Evolutionary conservation across 2,113 vertebrate species (phyloP), one percentile per base, ranked within the genome.

Genomic region (Panthera tigris): DNA sequence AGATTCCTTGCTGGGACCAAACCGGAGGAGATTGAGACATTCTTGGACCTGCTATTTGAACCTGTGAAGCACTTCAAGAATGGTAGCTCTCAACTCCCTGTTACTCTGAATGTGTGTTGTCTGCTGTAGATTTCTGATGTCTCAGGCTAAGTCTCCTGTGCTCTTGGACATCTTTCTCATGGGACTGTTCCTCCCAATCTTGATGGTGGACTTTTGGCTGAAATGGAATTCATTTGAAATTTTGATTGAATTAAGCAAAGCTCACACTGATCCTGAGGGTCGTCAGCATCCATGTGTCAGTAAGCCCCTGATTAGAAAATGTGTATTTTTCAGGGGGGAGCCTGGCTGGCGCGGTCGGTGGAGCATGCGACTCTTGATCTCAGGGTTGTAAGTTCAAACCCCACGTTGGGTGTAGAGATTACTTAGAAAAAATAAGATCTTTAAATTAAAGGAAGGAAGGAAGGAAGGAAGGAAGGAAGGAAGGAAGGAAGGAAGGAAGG

Each of bases 41-140:
- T 99, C 98, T 98, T 99, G 41, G 99, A 99, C 98, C 98, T 99
- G 15, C 99, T 99, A 31, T 99, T 99, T 91, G 99, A 99, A 96
- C 99, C 99, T 14, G 99, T 99, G 97, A 98, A 98, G 94, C 99
- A 99, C 87, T 98, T 99, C 97, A 98, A 97, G 95, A 94, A 99
- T 29, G 99, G 99, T 99, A 98, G 36, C 94, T 95, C 21, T 82
- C 55, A 14, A 0, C 36, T 14, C 0, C 68, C 81, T 57, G 45
- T 6, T 8, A 27, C 5, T 1, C 25, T 25, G 41, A 31, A 29
- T 29, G 21, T n/a, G 0, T 7, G 1, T 33, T 76, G 25, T 45
- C 8, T 86, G 23, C 5, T 18, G 3, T 16, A 3, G 18, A 27
- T 50, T 31, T 74, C 13, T 8, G 0, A 27, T 25, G 13, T 14